Base-by-base conservation (phyloP, 2,113 vertebrate genomes). In the Istiophorus platypterus region DNA sequence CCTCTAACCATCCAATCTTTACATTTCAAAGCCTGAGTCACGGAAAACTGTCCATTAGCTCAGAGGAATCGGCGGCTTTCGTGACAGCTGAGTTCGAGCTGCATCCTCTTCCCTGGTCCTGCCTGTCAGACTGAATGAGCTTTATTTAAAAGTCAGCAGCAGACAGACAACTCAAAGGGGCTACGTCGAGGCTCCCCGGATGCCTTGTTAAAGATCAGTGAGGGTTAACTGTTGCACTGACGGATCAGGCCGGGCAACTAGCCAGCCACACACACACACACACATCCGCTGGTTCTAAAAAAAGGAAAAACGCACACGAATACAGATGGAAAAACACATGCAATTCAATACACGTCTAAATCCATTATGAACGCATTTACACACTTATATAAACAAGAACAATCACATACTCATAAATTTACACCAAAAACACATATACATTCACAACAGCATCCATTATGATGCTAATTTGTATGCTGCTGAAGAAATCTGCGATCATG, bases 121-220 rank as follows among this genome's bases (percentile, higher is more conserved):
- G 76, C 73, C 68, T 82, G 86, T 89, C 90, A 88, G 67, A 31
- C 14, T 13, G 5, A 89, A 85, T 78, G 78, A 81, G 84, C 81
- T 90, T 88, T 77, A 83, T 85, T 88, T 76, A 71, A 91, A 88
- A 86, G 78, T 76, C 77, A 65, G 79, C 2, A 72, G 69, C 72
- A 84, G 84, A 88, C 24, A 1, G 80, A 82, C 63, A 68, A 75
- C 66, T 79, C 70, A 1, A 57, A 83, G 73, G 72, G 72, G 75
- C 47, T 15, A 47, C 51, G 74, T 62, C 15, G 5, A 57, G 42
- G 41, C 75, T 90, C 89, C 72, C 85, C 11, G 47, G 87, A 65
- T 12, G 61, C 67, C 79, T 91, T 90, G 86, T 90, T 92, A 90
- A 92, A 85, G 85, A 85, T 82, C 85, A 85, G 81, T 12, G 11